phyloP scores from a whole-genome alignment of 2,888 invertebrate species.

The Morpho achilles region DNA sequence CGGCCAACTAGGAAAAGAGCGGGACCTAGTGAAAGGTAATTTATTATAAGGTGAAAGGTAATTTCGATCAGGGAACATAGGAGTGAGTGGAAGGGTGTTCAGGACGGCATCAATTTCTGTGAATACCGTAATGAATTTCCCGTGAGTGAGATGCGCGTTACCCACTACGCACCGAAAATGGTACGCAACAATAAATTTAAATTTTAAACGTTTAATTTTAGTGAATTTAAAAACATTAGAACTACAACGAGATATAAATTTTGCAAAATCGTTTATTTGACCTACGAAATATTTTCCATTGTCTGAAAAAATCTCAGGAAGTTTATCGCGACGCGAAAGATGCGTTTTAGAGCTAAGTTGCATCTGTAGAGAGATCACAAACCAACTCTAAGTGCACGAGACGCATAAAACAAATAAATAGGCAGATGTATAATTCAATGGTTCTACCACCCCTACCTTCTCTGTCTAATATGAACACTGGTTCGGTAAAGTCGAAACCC shows the following conservation, averaged over 20 bases:
- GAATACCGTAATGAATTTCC: slow-evolving; percentile 18
- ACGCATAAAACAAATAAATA: slow-evolving; percentile 30
- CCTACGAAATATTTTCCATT: slow-evolving; percentile 30
- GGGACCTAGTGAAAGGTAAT: neutral
- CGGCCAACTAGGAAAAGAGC: slow-evolving; percentile 4
- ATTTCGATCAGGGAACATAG: slow-evolving; percentile 15
- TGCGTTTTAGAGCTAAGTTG: slow-evolving; percentile 27
- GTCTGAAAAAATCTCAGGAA: slow-evolving; percentile 29
- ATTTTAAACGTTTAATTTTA: neutral
- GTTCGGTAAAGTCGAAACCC: slow-evolving; percentile 33
- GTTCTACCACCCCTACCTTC: slow-evolving; percentile 28
- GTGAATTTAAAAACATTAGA: slow-evolving; percentile 16
- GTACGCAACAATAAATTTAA: neutral
- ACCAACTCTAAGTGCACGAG: slow-evolving; percentile 30
- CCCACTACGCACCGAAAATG: slow-evolving; percentile 3
- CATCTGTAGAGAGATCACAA: slow-evolving; percentile 22
- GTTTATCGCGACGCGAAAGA: slow-evolving; percentile 30
- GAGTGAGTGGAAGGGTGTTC: slow-evolving; percentile 22
- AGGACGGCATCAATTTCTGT: slow-evolving; percentile 21
- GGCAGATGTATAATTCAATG: slow-evolving; percentile 29
- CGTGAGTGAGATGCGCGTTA: slow-evolving; percentile 7
- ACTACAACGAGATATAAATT: slow-evolving; percentile 19
- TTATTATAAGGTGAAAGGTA: no score
- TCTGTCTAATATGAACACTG: slow-evolving; percentile 26
- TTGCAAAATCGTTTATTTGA: slow-evolving; percentile 21